phyloP scores from a whole-genome alignment of 1,140 invertebrate genomes.

The Bombus vancouverensis region DNA sequence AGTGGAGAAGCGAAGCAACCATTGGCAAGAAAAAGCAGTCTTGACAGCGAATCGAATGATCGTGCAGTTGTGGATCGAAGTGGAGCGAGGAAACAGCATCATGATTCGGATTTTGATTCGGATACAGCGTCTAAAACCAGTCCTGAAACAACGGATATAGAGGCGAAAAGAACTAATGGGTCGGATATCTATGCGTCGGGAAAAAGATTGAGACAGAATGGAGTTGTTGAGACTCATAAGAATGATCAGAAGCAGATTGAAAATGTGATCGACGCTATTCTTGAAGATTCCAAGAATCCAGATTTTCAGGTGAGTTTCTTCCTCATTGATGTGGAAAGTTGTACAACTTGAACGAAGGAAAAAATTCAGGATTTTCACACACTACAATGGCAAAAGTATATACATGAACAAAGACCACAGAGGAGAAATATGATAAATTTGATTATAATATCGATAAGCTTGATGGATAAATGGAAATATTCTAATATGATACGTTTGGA shows the following conservation, averaged over 20 bases:
- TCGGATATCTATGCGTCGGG: constrained; percentile 74
- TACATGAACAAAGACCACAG: no score
- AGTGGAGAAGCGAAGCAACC: constrained; percentile 69
- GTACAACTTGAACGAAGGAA: not conserved
- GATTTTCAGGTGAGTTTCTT: constrained; percentile 76
- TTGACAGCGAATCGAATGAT: constrained; percentile 70
- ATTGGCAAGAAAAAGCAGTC: constrained; percentile 72
- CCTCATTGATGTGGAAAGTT: no score
- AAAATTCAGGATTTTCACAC: not conserved
- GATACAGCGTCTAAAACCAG: constrained; percentile 71
- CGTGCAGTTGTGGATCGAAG: constrained; percentile 39
- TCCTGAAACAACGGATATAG: constrained; percentile 70
- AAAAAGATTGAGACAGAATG: constrained; percentile 72
- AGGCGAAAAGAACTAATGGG: constrained; percentile 72
- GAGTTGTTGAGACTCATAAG: constrained; percentile 75
- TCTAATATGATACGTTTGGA: no score
- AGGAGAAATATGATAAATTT: no score
- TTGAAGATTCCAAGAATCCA: constrained; percentile 81
- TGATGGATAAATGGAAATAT: no score
- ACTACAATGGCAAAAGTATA: not conserved
- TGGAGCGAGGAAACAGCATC: constrained; percentile 60
- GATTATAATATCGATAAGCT: no score
- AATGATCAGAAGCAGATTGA: constrained; percentile 81
- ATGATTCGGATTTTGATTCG: constrained; percentile 69
- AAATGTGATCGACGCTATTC: constrained; percentile 81